Conservation (phyloP, 2,113 vertebrate genomes). For the Hyperopisus bebe region DNA sequence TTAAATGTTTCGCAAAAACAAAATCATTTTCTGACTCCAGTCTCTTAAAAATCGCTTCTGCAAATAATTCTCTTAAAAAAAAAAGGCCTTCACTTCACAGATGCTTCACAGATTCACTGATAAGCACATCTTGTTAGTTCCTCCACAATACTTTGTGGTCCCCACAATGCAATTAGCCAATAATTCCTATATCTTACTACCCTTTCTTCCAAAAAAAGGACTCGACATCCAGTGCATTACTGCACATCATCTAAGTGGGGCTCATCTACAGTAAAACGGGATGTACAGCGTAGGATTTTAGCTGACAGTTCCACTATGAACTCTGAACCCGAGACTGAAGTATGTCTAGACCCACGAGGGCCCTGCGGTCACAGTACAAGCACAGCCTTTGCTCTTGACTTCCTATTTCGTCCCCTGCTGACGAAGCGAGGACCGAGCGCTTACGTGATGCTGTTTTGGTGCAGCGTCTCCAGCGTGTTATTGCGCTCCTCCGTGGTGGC, state of each 20-base stretch:
- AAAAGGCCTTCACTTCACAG: neutral
- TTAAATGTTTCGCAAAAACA: neutral
- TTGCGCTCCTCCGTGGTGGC: constrained; percentile 94
- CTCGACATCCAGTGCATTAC: neutral
- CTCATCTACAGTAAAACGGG: neutral
- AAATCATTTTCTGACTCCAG: neutral
- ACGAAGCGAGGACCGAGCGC: constrained; percentile 26
- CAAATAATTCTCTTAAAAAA: neutral
- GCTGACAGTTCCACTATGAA: neutral
- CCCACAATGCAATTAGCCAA: neutral
- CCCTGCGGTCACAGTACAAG: neutral
- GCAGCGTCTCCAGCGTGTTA: constrained; percentile 90
- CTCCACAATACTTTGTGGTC: neutral
- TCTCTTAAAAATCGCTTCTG: neutral
- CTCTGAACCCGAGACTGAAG: neutral
- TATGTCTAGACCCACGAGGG: neutral
- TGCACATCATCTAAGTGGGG: neutral
- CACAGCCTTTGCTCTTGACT: neutral
- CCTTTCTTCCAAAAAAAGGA: neutral
- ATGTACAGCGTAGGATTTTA: neutral
- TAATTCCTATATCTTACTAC: neutral
- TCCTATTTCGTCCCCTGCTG: neutral
- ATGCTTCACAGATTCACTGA: no score
- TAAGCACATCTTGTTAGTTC: neutral
- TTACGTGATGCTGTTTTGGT: constrained; percentile 99